Percentiles rank a stretch among this genome's conserved stretches.
Conservation (phyloP, 2,113 vertebrate species). For the Nicator chloris region DNA sequence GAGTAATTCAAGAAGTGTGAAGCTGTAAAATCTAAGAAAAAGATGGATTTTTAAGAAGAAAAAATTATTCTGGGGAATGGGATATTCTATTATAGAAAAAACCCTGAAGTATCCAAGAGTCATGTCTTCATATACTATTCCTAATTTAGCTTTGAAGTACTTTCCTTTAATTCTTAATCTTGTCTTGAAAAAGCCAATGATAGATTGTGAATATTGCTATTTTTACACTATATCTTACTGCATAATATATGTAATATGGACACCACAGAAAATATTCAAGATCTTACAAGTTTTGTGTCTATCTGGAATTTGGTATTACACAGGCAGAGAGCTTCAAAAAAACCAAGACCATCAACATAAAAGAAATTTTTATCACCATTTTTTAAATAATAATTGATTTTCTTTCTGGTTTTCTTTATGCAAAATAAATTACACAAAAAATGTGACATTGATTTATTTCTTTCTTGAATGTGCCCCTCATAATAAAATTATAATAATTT, state of each 20-base stretch:
- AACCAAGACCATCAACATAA: background rate
- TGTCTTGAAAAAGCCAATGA: background rate
- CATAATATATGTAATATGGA: background rate
- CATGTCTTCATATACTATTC: background rate
- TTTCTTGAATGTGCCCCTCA: background rate
- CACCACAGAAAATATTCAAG: background rate
- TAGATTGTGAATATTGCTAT: background rate
- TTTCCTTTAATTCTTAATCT: background rate
- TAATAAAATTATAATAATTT: background rate
- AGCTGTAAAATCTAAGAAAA: constrained; percentile 7
- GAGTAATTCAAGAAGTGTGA: background rate
- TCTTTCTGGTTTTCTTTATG: background rate
- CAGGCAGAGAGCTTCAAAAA: background rate
- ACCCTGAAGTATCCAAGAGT: background rate
- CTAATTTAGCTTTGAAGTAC: background rate
- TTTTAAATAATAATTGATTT: background rate
- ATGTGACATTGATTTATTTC: background rate
- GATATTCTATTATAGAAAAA: background rate
- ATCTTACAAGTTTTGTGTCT: background rate
- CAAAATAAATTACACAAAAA: background rate
- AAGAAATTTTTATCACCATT: background rate
- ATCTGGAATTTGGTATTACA: background rate
- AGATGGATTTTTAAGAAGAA: background rate
- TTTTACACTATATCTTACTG: background rate
- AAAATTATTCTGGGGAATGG: background rate